These are phyloP conservation scores for Ferrisia virgata DNA, from an alignment of 2,888 invertebrate species.

Conservation along the genomic window DNA sequence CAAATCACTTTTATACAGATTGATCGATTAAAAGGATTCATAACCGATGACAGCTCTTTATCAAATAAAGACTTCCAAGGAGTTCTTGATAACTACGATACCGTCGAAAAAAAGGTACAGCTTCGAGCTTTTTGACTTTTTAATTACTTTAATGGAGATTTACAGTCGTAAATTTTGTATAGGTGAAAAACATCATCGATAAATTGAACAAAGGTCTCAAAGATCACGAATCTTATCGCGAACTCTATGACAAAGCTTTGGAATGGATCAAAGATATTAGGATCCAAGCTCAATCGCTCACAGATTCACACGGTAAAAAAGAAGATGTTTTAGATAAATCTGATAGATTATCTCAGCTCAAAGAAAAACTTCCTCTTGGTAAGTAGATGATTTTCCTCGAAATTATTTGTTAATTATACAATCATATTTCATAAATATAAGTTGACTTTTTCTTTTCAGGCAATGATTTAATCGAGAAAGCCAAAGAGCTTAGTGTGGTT, in stretches of 20 bases:
- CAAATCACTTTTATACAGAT: slow-evolving; percentile 38
- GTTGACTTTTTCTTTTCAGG: too few relatives aligned
- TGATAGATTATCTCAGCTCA: slow-evolving; percentile 68
- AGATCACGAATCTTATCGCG: slow-evolving; percentile 83
- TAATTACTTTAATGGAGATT: slow-evolving; percentile 48
- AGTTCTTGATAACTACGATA: slow-evolving; percentile 69
- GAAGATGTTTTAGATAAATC: slow-evolving; percentile 73
- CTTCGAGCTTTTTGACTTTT: neutral
- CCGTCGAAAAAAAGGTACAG: slow-evolving; percentile 62
- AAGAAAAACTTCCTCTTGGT: slow-evolving; percentile 67
- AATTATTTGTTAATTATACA: neutral
- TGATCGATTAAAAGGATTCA: slow-evolving; percentile 70
- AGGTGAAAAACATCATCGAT: slow-evolving; percentile 45
- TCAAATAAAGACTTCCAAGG: slow-evolving; percentile 63
- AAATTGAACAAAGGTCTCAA: slow-evolving; percentile 74
- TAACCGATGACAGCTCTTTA: slow-evolving; percentile 67
- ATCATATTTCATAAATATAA: neutral
- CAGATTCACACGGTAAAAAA: slow-evolving; percentile 85
- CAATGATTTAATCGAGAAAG: slow-evolving; percentile 47
- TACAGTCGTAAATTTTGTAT: neutral
- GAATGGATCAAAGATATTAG: slow-evolving; percentile 81
- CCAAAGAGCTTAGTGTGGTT: slow-evolving; percentile 67
- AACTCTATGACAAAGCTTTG: slow-evolving; percentile 73
- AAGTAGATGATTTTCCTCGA: neutral
- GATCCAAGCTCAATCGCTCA: slow-evolving; percentile 77